phyloP scores from a whole-genome alignment of 2,797 vertebrate species.

The Sibirionetta formosa region DNA sequence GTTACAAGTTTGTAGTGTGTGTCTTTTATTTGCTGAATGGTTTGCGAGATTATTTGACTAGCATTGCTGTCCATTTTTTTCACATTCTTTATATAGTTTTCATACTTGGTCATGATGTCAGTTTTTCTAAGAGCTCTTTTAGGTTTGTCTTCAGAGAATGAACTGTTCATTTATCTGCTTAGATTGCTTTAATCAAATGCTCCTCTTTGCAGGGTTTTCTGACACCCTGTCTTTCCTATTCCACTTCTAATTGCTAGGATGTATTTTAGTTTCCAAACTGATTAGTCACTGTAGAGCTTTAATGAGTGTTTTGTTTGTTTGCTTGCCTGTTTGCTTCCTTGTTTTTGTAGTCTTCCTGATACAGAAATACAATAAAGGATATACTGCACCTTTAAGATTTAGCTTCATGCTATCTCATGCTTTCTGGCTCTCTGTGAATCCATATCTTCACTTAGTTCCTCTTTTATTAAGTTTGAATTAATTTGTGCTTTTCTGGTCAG shows the following conservation, averaged over 20 bases:
- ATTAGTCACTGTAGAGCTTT: not conserved
- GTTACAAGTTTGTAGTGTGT: not conserved
- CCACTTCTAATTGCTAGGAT: not conserved
- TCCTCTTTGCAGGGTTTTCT: not conserved
- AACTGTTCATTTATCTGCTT: not conserved
- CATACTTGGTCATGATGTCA: not conserved
- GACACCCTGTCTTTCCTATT: not conserved
- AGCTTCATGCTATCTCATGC: not conserved
- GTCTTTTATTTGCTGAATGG: not conserved
- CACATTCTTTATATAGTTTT: not conserved
- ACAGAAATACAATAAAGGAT: not conserved
- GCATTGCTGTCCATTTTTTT: not conserved
- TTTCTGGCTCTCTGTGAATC: not conserved
- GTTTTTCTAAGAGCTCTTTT: not conserved
- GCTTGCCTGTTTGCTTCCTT: not conserved
- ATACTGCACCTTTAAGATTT: not conserved
- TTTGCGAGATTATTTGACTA: not conserved
- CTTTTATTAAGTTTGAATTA: not conserved
- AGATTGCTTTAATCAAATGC: not conserved
- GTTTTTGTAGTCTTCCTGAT: not conserved
- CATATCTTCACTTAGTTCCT: not conserved
- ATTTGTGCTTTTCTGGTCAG: not conserved
- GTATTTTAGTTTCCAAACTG: not conserved
- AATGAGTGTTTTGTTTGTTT: accelerated
- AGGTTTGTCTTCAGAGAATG: not conserved